Percentiles rank a stretch among this genome's conserved stretches.
phyloP scores from a whole-genome alignment of 1,140 invertebrate species.

The Aphaenogaster rudis region DNA sequence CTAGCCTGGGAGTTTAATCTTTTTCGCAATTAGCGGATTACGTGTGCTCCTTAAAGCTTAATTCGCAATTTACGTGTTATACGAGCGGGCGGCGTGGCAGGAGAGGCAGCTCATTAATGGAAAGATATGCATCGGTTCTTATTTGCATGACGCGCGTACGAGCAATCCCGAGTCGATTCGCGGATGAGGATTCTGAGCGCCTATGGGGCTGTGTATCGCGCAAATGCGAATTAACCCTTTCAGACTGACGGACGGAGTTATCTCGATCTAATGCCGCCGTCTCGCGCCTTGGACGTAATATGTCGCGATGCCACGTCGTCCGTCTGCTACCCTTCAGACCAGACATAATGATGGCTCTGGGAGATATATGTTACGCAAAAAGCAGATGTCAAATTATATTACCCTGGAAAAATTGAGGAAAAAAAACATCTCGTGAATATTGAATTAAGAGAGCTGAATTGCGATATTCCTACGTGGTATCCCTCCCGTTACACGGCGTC shows the following conservation, averaged over 20 bases:
- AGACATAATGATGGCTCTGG: slow-evolving; percentile 12
- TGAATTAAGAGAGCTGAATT: not conserved
- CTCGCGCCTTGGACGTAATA: slow-evolving; percentile 3
- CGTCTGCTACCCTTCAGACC: not conserved
- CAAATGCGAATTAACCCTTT: slow-evolving; percentile 52
- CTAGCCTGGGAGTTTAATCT: slow-evolving; percentile 24
- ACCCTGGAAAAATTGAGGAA: not conserved
- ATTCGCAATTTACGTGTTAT: slow-evolving; percentile 54
- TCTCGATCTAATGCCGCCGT: slow-evolving; percentile 46
- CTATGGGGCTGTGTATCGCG: slow-evolving; percentile 32
- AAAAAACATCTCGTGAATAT: not conserved
- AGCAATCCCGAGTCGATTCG: slow-evolving; percentile 42
- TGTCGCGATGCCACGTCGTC: slow-evolving; percentile 28
- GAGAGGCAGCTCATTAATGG: slow-evolving; percentile 39
- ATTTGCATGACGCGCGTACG: slow-evolving; percentile 51
- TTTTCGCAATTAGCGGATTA: slow-evolving; percentile 41
- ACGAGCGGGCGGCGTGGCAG: not conserved
- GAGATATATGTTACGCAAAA: not conserved
- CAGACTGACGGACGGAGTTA: slow-evolving; percentile 44
- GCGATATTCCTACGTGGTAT: slow-evolving; percentile 6
- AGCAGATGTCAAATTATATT: slow-evolving; percentile 9
- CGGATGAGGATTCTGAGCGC: slow-evolving; percentile 32
- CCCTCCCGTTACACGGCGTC: not conserved
- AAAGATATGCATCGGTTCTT: slow-evolving; percentile 51
- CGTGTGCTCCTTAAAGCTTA: slow-evolving; percentile 34